Percentiles rank a stretch among this genome's conserved stretches.
phyloP scores from a whole-genome alignment of 2,888 invertebrate species.

The Macrosoma leucophasiata region DNA sequence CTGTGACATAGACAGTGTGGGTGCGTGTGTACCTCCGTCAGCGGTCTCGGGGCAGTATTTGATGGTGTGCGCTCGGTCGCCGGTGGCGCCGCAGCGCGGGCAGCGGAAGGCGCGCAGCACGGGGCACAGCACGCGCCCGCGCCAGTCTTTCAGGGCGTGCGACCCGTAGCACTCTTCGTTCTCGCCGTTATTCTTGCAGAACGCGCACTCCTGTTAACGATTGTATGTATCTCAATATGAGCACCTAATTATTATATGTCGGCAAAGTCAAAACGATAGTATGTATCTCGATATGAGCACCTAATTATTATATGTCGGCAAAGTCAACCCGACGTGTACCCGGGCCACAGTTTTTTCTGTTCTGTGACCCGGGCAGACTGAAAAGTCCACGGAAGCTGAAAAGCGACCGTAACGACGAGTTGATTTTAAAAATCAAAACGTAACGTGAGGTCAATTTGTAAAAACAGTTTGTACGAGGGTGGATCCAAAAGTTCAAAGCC shows the following conservation, averaged over 20 bases:
- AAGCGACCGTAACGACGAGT: too few species aligned
- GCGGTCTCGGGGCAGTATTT: conserved; percentile 80
- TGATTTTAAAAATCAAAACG: too few species aligned
- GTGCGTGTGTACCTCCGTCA: conserved; percentile 27
- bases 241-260: neutral
- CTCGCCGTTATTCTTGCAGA: conserved; percentile 81
- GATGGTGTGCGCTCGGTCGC: conserved; percentile 84
- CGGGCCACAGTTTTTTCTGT: too few species aligned
- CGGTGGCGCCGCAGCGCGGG: conserved; percentile 81
- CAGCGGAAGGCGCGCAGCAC: conserved; percentile 80
- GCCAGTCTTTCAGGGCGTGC: conserved; percentile 79
- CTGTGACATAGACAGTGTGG: neutral
- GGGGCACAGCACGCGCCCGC: conserved; percentile 81
- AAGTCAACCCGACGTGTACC: too few species aligned
- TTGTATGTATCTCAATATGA: neutral
- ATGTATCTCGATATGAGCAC: neutral
- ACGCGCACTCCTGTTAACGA: conserved; percentile 51
- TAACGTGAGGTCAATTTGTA: too few species aligned
- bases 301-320: neutral
- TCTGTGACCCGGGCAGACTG: too few species aligned
- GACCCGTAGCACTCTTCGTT: conserved; percentile 76
- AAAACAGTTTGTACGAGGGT: too few species aligned
- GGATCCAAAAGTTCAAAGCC: too few species aligned
- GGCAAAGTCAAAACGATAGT: neutral
- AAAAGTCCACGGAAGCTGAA: too few species aligned